phyloP scores from a whole-genome alignment of 2,797 vertebrate species.

The Zalophus californianus region DNA sequence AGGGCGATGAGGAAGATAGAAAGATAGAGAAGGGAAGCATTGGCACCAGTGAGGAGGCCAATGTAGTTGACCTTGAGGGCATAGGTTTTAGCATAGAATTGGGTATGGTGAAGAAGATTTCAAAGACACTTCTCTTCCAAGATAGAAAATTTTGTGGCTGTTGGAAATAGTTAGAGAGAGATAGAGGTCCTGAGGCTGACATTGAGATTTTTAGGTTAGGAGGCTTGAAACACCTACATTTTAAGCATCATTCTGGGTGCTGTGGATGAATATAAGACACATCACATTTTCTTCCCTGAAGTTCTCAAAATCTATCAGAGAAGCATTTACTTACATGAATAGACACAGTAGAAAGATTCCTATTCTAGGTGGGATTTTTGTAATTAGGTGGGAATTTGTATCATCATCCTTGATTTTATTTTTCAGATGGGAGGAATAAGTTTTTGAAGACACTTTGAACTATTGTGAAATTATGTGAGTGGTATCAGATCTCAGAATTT shows the following conservation, averaged over 20 bases:
- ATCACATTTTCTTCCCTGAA: not conserved
- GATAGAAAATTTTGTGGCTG: not conserved
- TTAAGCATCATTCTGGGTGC: not conserved
- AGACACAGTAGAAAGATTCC: not conserved
- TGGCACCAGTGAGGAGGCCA: too few species aligned
- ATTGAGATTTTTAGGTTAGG: not conserved
- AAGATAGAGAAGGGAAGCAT: fast-evolving
- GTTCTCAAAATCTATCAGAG: not conserved
- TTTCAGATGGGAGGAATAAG: not conserved
- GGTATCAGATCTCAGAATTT: not conserved
- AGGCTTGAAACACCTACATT: not conserved
- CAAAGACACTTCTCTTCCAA: not conserved
- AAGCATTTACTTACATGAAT: not conserved
- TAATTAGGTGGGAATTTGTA: not conserved
- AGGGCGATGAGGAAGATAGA: too few species aligned
- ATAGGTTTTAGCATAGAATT: too few species aligned
- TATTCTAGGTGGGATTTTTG: not conserved
- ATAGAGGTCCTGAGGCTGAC: not conserved
- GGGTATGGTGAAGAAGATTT: not conserved
- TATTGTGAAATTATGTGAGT: not conserved
- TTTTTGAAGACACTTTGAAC: not conserved
- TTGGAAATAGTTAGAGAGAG: not conserved
- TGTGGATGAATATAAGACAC: not conserved
- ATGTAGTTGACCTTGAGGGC: too few species aligned
- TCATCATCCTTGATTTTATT: not conserved